Base-by-base conservation (phyloP, 2,888 invertebrate species). In the Clusia tigrina region DNA sequence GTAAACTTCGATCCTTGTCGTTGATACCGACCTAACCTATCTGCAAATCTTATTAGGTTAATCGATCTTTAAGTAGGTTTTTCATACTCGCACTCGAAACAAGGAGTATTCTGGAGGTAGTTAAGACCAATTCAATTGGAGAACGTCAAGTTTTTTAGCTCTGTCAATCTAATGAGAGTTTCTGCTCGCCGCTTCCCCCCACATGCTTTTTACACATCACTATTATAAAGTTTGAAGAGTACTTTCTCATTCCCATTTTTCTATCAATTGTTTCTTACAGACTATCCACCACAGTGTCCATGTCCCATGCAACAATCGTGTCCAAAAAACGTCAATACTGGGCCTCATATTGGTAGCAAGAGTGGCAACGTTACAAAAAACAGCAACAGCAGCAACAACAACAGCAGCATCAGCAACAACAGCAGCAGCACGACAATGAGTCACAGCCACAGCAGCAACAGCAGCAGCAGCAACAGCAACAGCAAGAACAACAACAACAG, bases 261-360 rank as follows among this genome's bases (percentile, higher is more conserved):
- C 42, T 42, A n/a, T 42, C 42, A 15, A 37, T 15, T 10, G 10
- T n/a, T n/a, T 23, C 52, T 82, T 83, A 83, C 80, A 86, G 89
- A 83, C 87, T 89, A 84, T 76, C 80, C 82, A 72, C 80, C 82
- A 68, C 82, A 82, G 74, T 94, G 94, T 86, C 92, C 94, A 79
- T 94, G 94, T 88, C 93, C 94, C 86, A 89, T 93, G 88, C 93
- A 93, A 87, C 93, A 93, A 87, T 90, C 93, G 89, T 94, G 93
- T 94, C 93, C 94, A 94, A 94, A 94, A 95, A 95, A 95, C 94
- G 94, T 91, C 91, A 93, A 90, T 93, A 93, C 94, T 94, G 94
- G 94, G 90, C 94, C 94, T 92, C 94, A 92, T 94, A 93, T 93
- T 94, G 94, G 94, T 93, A 93, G 92, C 90, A 93, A 93, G 89